A percentile compares a stretch with the other conserved stretches of the same genome.
Evolutionary conservation across 2,113 vertebrate species (phyloP).

Genomic region (Nipponia nippon): DNA sequence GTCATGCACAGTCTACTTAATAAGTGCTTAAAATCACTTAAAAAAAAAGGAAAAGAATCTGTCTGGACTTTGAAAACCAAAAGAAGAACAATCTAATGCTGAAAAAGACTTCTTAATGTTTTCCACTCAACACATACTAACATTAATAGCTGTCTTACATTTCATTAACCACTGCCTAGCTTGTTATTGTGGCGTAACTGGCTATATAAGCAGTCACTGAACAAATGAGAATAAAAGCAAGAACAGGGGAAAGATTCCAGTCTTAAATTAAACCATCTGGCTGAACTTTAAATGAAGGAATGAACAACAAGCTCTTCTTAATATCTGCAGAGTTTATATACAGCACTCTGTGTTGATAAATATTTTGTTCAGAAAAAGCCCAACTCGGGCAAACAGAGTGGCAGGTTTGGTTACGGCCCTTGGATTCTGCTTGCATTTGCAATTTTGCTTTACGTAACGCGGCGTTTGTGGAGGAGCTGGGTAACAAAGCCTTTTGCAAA

Average conservation of each 20-base stretch:
- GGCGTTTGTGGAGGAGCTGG: neutral
- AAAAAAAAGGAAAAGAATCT: neutral
- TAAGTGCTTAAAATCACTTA: neutral
- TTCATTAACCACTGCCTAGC: neutral
- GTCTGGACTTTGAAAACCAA: neutral
- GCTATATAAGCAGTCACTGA: neutral
- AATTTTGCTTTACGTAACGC: neutral
- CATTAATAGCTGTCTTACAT: neutral
- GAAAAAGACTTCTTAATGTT: neutral
- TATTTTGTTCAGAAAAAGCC: neutral
- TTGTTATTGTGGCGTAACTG: neutral
- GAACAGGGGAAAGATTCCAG: neutral
- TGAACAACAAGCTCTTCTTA: neutral
- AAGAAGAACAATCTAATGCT: neutral
- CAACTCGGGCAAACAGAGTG: rapidly evolving
- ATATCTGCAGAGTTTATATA: neutral
- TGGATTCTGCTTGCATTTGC: neutral
- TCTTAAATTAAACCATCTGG: neutral
- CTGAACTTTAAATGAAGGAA: neutral
- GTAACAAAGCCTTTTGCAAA: neutral
- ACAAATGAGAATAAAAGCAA: neutral
- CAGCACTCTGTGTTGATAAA: neutral
- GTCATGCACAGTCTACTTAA: neutral
- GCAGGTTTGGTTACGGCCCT: neutral
- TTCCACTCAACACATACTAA: neutral